Percentiles rank a stretch among this genome's conserved stretches.
Conservation (phyloP, 2,797 vertebrate genomes). For the Pagetopsis macropterus region DNA sequence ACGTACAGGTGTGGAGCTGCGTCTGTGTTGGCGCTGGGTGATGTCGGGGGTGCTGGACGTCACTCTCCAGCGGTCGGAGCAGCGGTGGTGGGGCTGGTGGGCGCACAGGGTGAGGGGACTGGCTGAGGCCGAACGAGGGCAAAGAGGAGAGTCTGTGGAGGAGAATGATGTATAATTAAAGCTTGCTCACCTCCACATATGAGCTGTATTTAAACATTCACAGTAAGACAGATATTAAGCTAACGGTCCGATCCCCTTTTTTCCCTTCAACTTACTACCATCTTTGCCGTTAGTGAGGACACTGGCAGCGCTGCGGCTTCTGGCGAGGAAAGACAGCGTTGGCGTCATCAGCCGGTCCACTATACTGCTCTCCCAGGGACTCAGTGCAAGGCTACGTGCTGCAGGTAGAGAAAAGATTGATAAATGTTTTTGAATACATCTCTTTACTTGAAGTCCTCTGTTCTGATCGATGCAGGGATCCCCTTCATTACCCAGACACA, state of each 20-base stretch:
- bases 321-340: conserved; percentile 94
- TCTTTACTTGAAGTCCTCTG: not conserved
- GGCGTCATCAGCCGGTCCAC: conserved; percentile 98
- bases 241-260: not conserved
- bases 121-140: conserved; percentile 94
- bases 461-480: conserved; percentile 4
- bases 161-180: not conserved
- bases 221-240: rapidly evolving
- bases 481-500: conserved; percentile 1
- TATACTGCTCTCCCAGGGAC: conserved; percentile 97
- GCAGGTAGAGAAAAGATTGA: conserved; percentile 17
- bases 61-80: conserved; percentile 89
- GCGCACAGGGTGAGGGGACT: conserved; percentile 91
- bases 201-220: rapidly evolving
- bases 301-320: conserved; percentile 94
- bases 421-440: not conserved
- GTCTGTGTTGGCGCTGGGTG: conserved; percentile 81
- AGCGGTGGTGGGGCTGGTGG: conserved; percentile 89
- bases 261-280: conserved; percentile 84
- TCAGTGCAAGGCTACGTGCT: conserved; percentile 92
- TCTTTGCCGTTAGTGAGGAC: conserved; percentile 90
- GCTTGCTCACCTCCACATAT: not conserved
- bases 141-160: conserved; percentile 85
- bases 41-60: conserved; percentile 89
- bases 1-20: conserved; percentile 89